Evolutionary conservation across 23 tunicate genomes (phyloP), one percentile per base, ranked within the genome.

Genomic region (Diplosoma virens): DNA sequence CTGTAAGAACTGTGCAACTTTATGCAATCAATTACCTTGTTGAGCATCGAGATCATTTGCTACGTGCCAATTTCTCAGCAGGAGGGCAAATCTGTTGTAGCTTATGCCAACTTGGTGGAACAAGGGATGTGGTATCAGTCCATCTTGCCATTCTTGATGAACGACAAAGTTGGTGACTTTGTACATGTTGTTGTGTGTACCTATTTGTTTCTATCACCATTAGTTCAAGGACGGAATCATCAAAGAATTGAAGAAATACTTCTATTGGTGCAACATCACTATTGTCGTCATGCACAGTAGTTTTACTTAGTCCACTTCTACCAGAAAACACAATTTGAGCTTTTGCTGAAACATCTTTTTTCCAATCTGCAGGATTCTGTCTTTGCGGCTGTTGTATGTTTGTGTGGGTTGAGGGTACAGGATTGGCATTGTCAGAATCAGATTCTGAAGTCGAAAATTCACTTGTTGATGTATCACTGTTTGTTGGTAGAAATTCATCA

Each of bases 41-140:
- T 61, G 35, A 61, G 69, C 69, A 6, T 61, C 69, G 35, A 61
- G 69, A 61, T 61, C 30, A 61, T 61, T 61, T 26, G 69, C 69
- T 26, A 61, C 69, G n/a, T 61, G 69, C 69, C 69, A 61, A 61
- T 61, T 61, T 61, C 30, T 61, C 35, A 61, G 35, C 35, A 61
- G 34, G 35, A 61, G 35, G 35, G 69, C 34, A 61, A 61, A 61
- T 61, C 69, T 27, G 35, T 61, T 61, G 69, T 61, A 61, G 35
- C 69, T 61, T 35, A 61, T 61, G 35, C 69, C 69, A 61, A 61
- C 35, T 61, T 61, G 69, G 69, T 61, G 69, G 35, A 61, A 61
- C 35, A 61, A 29, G 34, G 69, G 69, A 29, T 61, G 69, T 61
- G 69, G 35, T 61, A 29, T 61, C 69, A 27, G 34, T 61, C 69